Conservation (phyloP, 1,140 invertebrate genomes). For the Himalopsyche phryganea region DNA sequence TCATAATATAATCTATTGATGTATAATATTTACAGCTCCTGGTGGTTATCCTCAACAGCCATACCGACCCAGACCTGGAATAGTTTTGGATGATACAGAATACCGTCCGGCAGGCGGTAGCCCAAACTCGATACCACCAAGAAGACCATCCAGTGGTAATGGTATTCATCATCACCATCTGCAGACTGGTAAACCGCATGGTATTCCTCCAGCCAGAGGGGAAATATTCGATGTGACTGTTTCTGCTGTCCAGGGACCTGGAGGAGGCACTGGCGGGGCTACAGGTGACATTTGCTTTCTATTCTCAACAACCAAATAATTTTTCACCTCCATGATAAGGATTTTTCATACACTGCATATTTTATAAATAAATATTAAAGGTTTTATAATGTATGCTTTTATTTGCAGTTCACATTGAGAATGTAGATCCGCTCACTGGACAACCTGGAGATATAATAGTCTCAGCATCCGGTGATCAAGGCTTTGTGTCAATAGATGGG, state of each 20-base stretch:
- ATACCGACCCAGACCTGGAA: conserved; percentile 73
- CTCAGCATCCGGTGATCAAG: conserved; percentile 70
- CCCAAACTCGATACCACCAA: conserved; percentile 30
- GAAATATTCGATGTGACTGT: conserved; percentile 87
- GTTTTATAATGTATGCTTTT: no score
- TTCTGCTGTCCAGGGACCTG: conserved; percentile 78
- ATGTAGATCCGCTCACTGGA: conserved; percentile 41
- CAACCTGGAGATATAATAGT: conserved; percentile 69
- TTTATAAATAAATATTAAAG: no score
- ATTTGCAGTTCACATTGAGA: conserved; percentile 46
- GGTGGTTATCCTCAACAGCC: conserved; percentile 41
- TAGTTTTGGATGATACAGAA: conserved; percentile 77
- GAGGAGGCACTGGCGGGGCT: conserved; percentile 48
- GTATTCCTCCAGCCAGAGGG: conserved; percentile 48
- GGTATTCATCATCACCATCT: background rate
- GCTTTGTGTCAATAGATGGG: conserved; percentile 89
- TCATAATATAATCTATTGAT: no score
- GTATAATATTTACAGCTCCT: background rate
- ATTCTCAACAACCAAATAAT: no score
- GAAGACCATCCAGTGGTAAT: conserved; percentile 34
- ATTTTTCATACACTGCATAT: no score
- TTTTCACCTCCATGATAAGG: no score
- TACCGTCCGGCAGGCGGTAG: conserved; percentile 59
- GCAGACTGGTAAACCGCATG: no score
- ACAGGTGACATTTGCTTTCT: conserved; percentile 16